These are phyloP conservation scores for Limenitis camilla DNA, from an alignment of 2,888 invertebrate genomes.

Conservation along the genomic window DNA sequence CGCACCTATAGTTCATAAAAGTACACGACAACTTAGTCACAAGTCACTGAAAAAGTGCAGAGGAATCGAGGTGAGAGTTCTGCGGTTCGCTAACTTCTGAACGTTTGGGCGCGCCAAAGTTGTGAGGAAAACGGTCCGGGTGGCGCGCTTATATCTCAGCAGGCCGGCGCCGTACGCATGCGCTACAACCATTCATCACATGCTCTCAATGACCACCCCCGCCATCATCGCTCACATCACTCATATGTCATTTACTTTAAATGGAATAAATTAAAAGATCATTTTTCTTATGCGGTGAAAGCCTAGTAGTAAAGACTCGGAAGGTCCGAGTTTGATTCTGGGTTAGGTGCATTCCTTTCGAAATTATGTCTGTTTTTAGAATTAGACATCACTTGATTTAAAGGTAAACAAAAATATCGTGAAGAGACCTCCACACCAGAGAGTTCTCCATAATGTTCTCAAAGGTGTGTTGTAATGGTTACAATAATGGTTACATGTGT, in stretches of 20 bases:
- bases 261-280: constrained; percentile 2
- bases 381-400: too few species aligned
- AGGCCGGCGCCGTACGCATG: constrained; percentile 34
- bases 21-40: constrained; percentile 8
- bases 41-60: constrained; percentile 10
- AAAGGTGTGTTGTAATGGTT: too few species aligned
- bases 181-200: constrained; percentile 56
- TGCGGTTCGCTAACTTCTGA: constrained; percentile 27
- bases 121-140: constrained; percentile 55
- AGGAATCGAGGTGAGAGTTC: constrained; percentile 9
- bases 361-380: too few species aligned
- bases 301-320: too few species aligned
- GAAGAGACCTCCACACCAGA: too few species aligned
- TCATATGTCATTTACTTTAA: constrained; percentile 19
- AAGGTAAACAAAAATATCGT: too few species aligned
- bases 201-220: constrained; percentile 67
- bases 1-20: constrained; percentile 4
- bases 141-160: constrained; percentile 63
- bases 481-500: too few species aligned
- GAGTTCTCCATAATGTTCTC: too few species aligned
- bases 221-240: constrained; percentile 46
- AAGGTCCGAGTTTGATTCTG: too few species aligned
- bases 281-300: not conserved
- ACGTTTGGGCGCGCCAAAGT: constrained; percentile 68
- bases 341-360: too few species aligned